Conservation (phyloP, 2,113 vertebrate species). For the Onychorhynchus coronatus region DNA sequence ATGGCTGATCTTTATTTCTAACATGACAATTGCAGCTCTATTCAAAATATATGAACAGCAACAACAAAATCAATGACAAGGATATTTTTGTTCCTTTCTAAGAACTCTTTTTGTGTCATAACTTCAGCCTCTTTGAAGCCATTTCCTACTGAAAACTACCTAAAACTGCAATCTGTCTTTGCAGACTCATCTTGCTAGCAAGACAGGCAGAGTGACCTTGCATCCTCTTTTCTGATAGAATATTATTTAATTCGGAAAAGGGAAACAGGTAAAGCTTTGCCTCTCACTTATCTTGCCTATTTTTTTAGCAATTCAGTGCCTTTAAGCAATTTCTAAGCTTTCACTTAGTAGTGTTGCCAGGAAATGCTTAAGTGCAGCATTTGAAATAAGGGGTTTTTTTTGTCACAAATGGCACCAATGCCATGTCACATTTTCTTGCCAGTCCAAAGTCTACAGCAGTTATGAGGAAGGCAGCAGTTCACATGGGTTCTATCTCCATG, state of each 20-base stretch:
- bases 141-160: conserved; percentile 25
- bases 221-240: neutral
- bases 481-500: conserved; percentile 78
- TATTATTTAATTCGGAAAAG: conserved; percentile 26
- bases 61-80: neutral
- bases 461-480: conserved; percentile 65
- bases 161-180: conserved; percentile 15
- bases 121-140: conserved; percentile 5
- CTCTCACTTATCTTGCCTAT: neutral
- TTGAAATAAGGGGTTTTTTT: neutral
- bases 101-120: neutral
- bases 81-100: conserved; percentile 28
- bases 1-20: conserved; percentile 27
- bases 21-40: neutral
- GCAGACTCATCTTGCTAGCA: neutral
- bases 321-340: conserved; percentile 44
- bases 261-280: neutral
- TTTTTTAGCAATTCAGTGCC: conserved; percentile 21
- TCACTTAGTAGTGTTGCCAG: neutral
- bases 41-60: neutral
- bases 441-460: conserved; percentile 64
- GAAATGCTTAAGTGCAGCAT: conserved; percentile 17
- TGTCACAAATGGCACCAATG: conserved; percentile 26
- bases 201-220: neutral
- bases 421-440: conserved; percentile 33